Percentiles rank a stretch among this genome's conserved stretches.
phyloP scores from a whole-genome alignment of 2,113 vertebrate species.

The Synchiropus splendidus region DNA sequence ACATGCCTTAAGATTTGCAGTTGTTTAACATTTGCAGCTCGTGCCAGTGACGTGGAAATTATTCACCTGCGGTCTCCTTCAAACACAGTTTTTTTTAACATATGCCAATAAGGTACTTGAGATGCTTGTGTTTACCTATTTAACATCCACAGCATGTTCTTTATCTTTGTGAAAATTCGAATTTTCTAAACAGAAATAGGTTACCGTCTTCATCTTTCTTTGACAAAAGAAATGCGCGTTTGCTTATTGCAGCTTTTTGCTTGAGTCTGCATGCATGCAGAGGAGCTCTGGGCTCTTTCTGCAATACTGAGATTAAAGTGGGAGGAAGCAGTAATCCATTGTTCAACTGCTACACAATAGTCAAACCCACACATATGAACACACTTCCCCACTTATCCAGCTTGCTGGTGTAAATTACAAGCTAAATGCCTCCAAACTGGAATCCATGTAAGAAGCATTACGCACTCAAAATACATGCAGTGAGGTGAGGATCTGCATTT shows the following conservation, averaged over 20 bases:
- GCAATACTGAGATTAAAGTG: conserved; percentile 37
- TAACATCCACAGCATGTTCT: no score
- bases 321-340: conserved; percentile 20
- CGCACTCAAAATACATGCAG: background rate
- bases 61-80: conserved; percentile 20
- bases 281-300: conserved; percentile 47
- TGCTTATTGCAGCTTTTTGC: conserved; percentile 49
- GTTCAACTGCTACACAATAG: conserved; percentile 19
- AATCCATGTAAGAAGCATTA: conserved; percentile 3
- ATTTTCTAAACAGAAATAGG: no score
- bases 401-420: conserved; percentile 8
- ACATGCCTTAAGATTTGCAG: conserved; percentile 30
- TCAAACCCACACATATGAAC: conserved; percentile 17
- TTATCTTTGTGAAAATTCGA: no score
- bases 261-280: conserved; percentile 54
- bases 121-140: no score
- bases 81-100: conserved; percentile 8
- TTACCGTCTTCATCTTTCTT: conserved; percentile 30
- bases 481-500: no score
- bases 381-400: conserved; percentile 7
- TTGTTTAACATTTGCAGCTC: no score
- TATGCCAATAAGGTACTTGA: no score
- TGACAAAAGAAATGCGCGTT: conserved; percentile 37
- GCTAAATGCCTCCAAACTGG: conserved; percentile 10
- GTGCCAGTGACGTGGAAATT: conserved; percentile 35